A percentile compares a stretch with the other conserved stretches of the same genome.
These are phyloP conservation scores for Ridgeia piscesae DNA, from an alignment of 1,140 invertebrate species.

Conservation along the genomic window DNA sequence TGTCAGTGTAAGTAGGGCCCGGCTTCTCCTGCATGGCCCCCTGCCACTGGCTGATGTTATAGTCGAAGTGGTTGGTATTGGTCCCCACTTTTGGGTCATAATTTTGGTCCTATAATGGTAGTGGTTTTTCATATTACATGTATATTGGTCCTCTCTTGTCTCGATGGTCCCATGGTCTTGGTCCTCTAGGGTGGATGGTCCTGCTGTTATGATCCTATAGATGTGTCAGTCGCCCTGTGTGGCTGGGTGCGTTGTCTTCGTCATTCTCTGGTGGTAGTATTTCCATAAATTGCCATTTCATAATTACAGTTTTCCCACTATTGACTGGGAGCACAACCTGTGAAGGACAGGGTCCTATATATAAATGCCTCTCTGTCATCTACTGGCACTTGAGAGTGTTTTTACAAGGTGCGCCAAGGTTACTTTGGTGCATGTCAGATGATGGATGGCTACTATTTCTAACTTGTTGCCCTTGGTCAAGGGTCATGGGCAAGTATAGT, in stretches of 20 bases:
- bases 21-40: no score
- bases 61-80: no score
- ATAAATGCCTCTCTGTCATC: not conserved
- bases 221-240: no score
- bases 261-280: no score
- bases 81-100: no score
- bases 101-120: not conserved
- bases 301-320: not conserved
- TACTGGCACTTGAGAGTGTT: not conserved
- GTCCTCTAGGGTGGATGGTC: not conserved
- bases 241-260: no score
- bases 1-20: no score
- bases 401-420: not conserved
- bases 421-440: not conserved
- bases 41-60: no score
- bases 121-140: no score
- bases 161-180: not conserved
- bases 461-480: not conserved
- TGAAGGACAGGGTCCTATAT: not conserved
- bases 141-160: no score
- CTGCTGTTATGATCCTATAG: not conserved
- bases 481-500: not conserved
- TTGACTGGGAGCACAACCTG: not conserved
- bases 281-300: no score
- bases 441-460: not conserved